Conservation (phyloP, 35 echinoderm and acorn worm genomes). For the Apostichopus californicus region DNA sequence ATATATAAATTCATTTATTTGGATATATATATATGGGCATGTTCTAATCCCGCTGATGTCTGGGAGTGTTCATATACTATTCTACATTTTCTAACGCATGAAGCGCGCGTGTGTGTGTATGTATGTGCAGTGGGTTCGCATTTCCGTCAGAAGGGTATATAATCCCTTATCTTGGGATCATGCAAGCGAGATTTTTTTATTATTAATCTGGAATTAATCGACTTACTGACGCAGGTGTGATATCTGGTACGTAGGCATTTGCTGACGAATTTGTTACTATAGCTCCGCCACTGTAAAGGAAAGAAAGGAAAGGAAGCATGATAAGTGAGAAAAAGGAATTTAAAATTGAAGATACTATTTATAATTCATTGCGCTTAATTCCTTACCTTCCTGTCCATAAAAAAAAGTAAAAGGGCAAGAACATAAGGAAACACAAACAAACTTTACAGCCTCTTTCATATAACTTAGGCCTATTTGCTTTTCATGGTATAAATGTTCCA, state of each 20-base stretch:
- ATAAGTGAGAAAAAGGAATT: neutral
- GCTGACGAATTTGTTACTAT: constrained; percentile 31
- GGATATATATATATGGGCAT: no score
- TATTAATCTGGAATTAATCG: neutral
- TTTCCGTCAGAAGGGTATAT: no score
- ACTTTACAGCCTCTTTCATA: neutral
- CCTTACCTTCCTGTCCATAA: neutral
- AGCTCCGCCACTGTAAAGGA: constrained; percentile 31
- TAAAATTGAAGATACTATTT: neutral
- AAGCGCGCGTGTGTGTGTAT: no score
- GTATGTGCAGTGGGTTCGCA: no score
- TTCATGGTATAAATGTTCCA: neutral
- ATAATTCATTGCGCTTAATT: neutral
- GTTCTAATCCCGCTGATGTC: no score
- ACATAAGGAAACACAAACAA: no score
- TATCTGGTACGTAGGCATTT: constrained; percentile 28
- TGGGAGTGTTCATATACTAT: no score
- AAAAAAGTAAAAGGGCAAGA: neutral
- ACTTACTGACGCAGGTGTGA: constrained; percentile 23
- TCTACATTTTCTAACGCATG: no score
- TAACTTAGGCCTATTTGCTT: neutral
- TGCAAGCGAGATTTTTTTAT: no score
- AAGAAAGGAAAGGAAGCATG: neutral
- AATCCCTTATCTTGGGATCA: no score
- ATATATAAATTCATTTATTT: no score